Base-by-base conservation (phyloP, 2,113 vertebrate species). In the Xiphorhynchus elegans region DNA sequence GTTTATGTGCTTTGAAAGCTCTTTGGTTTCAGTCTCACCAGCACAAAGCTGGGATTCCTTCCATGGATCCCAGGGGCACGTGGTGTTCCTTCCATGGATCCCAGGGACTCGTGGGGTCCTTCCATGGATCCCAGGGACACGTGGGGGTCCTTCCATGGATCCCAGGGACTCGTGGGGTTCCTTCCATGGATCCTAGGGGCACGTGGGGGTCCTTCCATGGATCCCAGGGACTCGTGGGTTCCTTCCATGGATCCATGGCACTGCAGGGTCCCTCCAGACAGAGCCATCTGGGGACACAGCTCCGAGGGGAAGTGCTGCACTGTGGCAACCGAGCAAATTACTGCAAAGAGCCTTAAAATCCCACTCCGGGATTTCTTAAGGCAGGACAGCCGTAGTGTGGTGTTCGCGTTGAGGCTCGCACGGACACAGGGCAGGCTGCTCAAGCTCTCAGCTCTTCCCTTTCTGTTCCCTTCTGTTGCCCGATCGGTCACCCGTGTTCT, bases 241-340 rank as follows among this genome's bases (percentile, higher is more conserved):
- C n/a, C 26, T 7, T 37, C 0, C 2, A 18, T 23, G 7, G 13
- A 17, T 35, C 55, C 53, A 2, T 28, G 62, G n/a, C 1, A 0
- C 11, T 60, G 40, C 42, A 58, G 66, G 33, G 24, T 13, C 19
- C 20, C 17, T 56, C 3, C 37, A 13, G 4, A 3, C 49, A 25
- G 72, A 40, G 59, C 26, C 58, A 20, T 18, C 0, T 13, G 19
- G 55, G 50, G 37, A 3, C 8, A 24, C 3, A 1, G 20, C 25
- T 40, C 10, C 46, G 9, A 25, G 26, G 49, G 67, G 35, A 37
- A 37, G 19, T 6, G 1, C 7, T 59, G 64, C 10, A 1, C 28
- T 25, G 21, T 11, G 25, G 8, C n/a, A 5, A 67, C 46, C 19
- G 33, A 37, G 58, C 25, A 37, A 17, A 12, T 20, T 4, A 7